A percentile compares a stretch with the other conserved stretches of the same genome.
Evolutionary conservation across 2,113 vertebrate genomes (phyloP).

Genomic region (Eulemur rufifrons): DNA sequence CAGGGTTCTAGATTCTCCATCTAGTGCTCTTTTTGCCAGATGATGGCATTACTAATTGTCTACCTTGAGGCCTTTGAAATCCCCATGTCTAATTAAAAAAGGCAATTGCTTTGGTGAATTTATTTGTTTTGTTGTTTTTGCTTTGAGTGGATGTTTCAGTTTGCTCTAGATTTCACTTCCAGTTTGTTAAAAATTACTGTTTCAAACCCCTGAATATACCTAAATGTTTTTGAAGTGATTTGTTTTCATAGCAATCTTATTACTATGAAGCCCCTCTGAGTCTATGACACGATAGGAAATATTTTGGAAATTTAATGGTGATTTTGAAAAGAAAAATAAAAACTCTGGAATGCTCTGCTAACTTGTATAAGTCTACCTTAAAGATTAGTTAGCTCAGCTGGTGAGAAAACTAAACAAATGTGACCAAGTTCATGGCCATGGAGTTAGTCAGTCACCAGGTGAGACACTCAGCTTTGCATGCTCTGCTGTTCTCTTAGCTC

Average conservation of each 20-base stretch:
- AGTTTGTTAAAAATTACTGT: background rate
- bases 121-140: background rate
- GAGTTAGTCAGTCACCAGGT: constrained; percentile 10
- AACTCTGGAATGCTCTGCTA: constrained; percentile 34
- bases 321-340: constrained; percentile 57
- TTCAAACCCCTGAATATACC: constrained; percentile 44
- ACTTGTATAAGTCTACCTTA: constrained; percentile 20
- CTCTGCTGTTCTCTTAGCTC: too few relatives aligned
- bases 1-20: background rate
- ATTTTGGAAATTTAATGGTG: constrained; percentile 57
- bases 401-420: constrained; percentile 51
- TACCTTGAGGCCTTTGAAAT: background rate
- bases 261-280: background rate
- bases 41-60: background rate
- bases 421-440: background rate
- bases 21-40: background rate
- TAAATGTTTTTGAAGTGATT: constrained; percentile 41
- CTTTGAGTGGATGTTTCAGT: background rate
- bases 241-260: constrained; percentile 53
- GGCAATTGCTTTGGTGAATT: background rate
- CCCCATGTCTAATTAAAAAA: background rate
- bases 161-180: constrained; percentile 29
- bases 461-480: constrained; percentile 40
- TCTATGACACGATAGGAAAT: constrained; percentile 47
- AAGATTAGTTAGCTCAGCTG: constrained; percentile 54